phyloP scores from a whole-genome alignment of 2,888 invertebrate genomes.

The Philonicus albiceps region DNA sequence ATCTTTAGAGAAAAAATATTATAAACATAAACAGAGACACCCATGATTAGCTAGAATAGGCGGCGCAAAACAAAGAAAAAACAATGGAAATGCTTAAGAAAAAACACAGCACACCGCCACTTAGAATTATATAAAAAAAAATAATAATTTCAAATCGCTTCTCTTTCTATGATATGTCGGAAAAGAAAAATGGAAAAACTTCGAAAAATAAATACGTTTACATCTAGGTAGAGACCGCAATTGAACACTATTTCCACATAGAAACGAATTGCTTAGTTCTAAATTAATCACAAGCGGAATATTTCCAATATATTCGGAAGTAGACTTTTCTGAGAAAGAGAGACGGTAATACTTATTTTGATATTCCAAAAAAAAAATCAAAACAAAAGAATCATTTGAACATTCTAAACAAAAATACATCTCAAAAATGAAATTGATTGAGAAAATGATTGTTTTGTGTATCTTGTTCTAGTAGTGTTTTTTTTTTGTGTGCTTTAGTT shows the following conservation, averaged over 20 bases:
- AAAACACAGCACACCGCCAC: not conserved
- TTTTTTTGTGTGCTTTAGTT: not conserved
- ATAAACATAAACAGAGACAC: conserved; percentile 1
- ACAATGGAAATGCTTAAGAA: not conserved
- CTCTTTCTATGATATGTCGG: conserved; percentile 28
- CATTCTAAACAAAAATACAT: not conserved
- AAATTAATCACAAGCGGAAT: conserved; percentile 41
- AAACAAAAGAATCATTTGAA: not conserved
- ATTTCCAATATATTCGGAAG: conserved; percentile 32
- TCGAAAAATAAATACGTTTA: conserved; percentile 33
- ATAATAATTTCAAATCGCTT: not conserved
- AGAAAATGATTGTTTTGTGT: conserved; percentile 42
- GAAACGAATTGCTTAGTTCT: conserved; percentile 25
- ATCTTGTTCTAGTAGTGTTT: conserved; percentile 4
- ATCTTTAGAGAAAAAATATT: not conserved
- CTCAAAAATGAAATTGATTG: conserved; percentile 15
- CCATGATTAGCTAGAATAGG: not conserved
- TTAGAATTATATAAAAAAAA: not conserved
- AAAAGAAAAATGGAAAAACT: not conserved
- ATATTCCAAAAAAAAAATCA: not conserved
- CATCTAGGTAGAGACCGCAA: conserved; percentile 4
- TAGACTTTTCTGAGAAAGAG: conserved; percentile 8
- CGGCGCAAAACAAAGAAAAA: not conserved
- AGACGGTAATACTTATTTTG: conserved; percentile 19
- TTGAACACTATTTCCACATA: not conserved